Base-by-base conservation (phyloP, 53 echinoderm and acorn worm genomes). In the Arbacia lixula region DNA sequence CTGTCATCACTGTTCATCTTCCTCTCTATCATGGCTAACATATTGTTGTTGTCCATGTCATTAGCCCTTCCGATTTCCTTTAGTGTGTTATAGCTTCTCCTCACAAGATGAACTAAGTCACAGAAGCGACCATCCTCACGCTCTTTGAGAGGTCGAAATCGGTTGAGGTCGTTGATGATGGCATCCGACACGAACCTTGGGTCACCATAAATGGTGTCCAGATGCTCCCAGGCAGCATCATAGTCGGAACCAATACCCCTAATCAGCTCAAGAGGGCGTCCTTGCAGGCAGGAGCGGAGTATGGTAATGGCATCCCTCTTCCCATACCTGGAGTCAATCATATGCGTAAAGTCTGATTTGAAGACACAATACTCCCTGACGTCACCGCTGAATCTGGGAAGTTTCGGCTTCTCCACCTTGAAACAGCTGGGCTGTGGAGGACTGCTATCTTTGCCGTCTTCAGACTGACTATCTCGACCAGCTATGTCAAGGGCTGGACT, bases 121-220 rank as follows among this genome's bases (percentile, higher is more conserved):
- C 92, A 92, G 33, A 92, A 88, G 34, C 86, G 24, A 14, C 9
- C 49, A 63, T 89, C 92, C 55, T 92, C 92, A 17, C 42, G 66
- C 1, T 92, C 86, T 12, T 53, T 78, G 27, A 88, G 41, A 8
- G 85, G 79, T 35, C 57, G 77, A 75, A 83, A 91, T 12, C 66
- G 85, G 32, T 56, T 68, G 12, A 88, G 42, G 24, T 92, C 92
- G 22, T 92, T 60, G 24, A 72, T 82, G 28, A 92, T 72, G 30
- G 79, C 86, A 61, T 91, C 92, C 4, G 92, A 52, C 2, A 91
- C 68, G 53, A 88, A 77, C 33, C 88, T 53, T 11, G 88, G 85
- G 55, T 88, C 91, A 14, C 91, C 88, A 58, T 91, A 87, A 3
- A 88, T 71, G 22, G 81, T 36, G 34, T 90, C 79, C 19, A 80